Conservation (phyloP, 64 coral and sea anemone genomes). For the Porites australiensis region DNA sequence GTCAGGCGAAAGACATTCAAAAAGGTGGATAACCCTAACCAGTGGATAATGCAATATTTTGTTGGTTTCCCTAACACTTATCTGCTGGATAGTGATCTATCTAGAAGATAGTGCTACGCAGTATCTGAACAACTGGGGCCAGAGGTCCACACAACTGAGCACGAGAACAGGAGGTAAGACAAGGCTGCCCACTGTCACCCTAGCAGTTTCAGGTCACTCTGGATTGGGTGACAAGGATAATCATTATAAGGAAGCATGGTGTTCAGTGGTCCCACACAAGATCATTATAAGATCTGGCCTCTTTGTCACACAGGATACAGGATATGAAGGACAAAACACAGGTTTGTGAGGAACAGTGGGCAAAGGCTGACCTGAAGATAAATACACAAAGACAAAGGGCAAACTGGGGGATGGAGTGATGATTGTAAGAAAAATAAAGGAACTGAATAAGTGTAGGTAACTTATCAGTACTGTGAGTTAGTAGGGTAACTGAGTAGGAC, state of each 20-base stretch:
- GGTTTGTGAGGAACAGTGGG: not conserved
- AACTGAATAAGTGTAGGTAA: slow-evolving; percentile 42
- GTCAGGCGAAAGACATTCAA: not conserved
- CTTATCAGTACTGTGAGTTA: slow-evolving; percentile 44
- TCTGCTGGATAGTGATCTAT: no score
- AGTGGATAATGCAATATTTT: no score
- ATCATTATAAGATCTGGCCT: no score
- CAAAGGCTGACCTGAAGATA: not conserved
- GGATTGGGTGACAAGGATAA: slow-evolving; percentile 1
- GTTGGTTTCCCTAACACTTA: no score
- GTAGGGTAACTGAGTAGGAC: slow-evolving; percentile 54
- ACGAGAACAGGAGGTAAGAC: slow-evolving; percentile 3
- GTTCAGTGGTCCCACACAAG: no score
- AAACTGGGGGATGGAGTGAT: not conserved
- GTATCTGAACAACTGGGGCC: no score
- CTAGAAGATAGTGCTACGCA: no score
- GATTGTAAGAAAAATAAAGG: slow-evolving; percentile 23
- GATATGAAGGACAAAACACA: not conserved
- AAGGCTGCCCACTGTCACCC: slow-evolving; percentile 10
- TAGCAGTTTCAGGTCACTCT: slow-evolving; percentile 16
- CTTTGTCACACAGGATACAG: not conserved
- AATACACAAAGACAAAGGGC: not conserved
- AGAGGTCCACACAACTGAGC: not conserved
- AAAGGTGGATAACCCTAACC: no score
- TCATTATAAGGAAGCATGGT: not conserved